These are phyloP conservation scores for Muscidifurax raptorellus DNA, from an alignment of 1,140 invertebrate genomes.

Conservation along the genomic window DNA sequence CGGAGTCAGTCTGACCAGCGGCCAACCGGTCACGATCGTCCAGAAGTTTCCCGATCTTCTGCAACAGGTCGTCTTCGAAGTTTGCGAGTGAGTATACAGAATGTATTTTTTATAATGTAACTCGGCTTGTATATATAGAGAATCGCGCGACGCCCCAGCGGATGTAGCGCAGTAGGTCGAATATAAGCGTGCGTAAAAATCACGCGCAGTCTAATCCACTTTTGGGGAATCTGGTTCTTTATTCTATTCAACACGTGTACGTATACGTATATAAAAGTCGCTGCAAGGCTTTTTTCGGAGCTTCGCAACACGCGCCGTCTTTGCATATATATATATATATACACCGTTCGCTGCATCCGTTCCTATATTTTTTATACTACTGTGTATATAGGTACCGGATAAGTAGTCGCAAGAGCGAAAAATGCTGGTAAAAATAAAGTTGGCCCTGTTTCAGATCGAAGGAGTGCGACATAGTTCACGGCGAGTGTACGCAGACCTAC, in stretches of 20 bases:
- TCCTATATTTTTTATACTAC: no score
- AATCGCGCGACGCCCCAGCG: no score
- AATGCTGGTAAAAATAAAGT: no score
- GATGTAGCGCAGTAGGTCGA: constrained; percentile 11
- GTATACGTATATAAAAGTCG: no score
- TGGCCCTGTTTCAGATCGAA: constrained; percentile 80
- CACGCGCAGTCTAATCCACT: neutral
- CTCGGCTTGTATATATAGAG: no score
- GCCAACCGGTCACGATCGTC: constrained; percentile 93
- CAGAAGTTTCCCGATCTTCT: constrained; percentile 96
- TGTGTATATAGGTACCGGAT: no score
- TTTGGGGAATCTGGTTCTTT: constrained; percentile 24
- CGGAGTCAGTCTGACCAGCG: constrained; percentile 92
- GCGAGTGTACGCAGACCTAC: constrained; percentile 93
- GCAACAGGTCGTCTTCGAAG: constrained; percentile 95
- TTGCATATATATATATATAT: no score
- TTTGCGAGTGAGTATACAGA: constrained; percentile 76
- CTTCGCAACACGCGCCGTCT: no score
- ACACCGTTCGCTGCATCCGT: no score
- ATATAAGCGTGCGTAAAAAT: neutral
- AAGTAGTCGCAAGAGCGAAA: no score
- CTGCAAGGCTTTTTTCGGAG: no score
- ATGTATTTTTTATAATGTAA: no score
- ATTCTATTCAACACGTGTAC: neutral
- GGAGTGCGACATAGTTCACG: constrained; percentile 91